Percentiles rank a stretch among this genome's conserved stretches.
These are phyloP conservation scores for Microdon myrmicae DNA, from an alignment of 2,888 invertebrate species.

Conservation along the genomic window DNA sequence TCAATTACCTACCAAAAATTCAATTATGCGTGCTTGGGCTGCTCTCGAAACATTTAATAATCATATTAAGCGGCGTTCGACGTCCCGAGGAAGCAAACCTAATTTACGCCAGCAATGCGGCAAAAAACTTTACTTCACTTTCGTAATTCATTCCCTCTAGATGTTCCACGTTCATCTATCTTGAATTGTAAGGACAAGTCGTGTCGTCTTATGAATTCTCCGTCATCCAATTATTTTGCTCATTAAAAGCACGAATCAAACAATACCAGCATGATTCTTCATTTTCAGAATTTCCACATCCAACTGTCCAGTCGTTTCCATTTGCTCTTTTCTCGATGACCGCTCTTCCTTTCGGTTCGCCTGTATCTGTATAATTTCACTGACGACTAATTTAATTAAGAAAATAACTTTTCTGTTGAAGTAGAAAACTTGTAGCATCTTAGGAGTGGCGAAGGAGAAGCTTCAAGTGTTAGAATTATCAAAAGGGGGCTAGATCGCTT, in stretches of 20 bases:
- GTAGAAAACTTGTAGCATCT: slow-evolving; percentile 38
- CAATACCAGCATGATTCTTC: slow-evolving; percentile 31
- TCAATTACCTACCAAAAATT: slow-evolving; percentile 45
- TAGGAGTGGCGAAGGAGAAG: slow-evolving; percentile 31
- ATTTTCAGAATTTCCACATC: neutral
- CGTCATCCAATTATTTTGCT: slow-evolving; percentile 46
- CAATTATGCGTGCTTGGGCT: slow-evolving; percentile 28
- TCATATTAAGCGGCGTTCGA: slow-evolving; percentile 42
- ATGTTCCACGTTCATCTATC: neutral
- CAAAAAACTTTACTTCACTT: no score
- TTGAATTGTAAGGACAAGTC: slow-evolving; percentile 32
- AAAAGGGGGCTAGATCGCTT: slow-evolving; percentile 35
- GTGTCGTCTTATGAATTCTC: slow-evolving; percentile 49
- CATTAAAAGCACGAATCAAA: slow-evolving; percentile 52
- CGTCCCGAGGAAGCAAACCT: slow-evolving; percentile 40
- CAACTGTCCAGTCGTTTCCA: neutral
- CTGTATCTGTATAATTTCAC: slow-evolving; percentile 10
- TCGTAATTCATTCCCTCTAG: slow-evolving; percentile 21
- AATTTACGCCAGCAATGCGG: slow-evolving; percentile 50
- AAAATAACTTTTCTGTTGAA: slow-evolving; percentile 41
- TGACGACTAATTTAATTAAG: slow-evolving; percentile 48
- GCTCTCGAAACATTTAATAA: slow-evolving; percentile 44
- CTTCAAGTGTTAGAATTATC: slow-evolving; percentile 38
- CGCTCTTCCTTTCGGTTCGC: neutral
- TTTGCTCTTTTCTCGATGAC: neutral